Base-by-base conservation (phyloP, 2,113 vertebrate genomes). In the Morphnarchus princeps region DNA sequence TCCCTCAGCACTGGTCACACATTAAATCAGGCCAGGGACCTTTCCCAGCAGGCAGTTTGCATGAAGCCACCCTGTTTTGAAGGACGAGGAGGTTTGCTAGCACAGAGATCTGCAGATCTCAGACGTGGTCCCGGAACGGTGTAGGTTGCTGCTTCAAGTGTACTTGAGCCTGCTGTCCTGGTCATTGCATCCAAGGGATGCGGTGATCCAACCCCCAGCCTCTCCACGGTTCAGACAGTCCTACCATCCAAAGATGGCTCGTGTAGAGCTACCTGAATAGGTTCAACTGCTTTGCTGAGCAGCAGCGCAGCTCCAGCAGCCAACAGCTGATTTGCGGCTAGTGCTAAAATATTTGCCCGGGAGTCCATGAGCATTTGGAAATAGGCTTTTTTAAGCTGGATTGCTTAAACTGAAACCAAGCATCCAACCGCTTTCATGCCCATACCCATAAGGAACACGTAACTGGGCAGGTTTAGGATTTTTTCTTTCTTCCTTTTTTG, bases 91-190 rank as follows among this genome's bases (percentile, higher is more conserved):
- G 7, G 2, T 74, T 58, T 87, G 26, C 21, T 25, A 49, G 21
- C 52, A 34, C 3, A 2, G 31, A 90, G 43, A 25, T 9, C 11
- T 80, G n/a, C 38, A 59, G 34, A 47, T 38, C 36, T 78, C 83
- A 84, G 45, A 62, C 13, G 19, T 58, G 66, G 25, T n/a, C 38
- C 31, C 1, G 3, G 45, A 62, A 77, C 0, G 0, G 4, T 0
- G 0, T 28, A 14, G 6, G 6, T 40, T 72, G 29, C 25, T 69
- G 4, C 28, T 49, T 86, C 36, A 65, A 18, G 11, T 29, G 21
- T 57, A n/a, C 13, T 69, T 42, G 73, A 38, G 18, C 13, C 31
- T 72, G 14, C 19, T 45, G 21, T 49, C 28, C 11, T 36, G 38
- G 22, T 45, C 38, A 32, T 7, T 36, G 38, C 52, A 84, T 4